Evolutionary conservation across 2,797 vertebrate species (phyloP), one percentile per base, ranked within the genome.

Genomic region (Cirrhinus molitorella): DNA sequence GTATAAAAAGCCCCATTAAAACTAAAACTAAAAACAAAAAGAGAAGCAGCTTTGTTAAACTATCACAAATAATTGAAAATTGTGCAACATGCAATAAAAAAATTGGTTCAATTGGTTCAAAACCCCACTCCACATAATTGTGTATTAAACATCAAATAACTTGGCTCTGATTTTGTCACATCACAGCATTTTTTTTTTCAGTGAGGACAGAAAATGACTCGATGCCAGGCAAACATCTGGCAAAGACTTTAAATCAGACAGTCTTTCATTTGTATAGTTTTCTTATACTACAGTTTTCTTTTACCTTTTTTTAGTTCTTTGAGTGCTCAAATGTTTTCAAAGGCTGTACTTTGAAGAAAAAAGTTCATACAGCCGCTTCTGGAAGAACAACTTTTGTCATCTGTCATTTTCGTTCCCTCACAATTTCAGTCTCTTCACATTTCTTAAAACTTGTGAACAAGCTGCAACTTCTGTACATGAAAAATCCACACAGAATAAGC

Each of bases 401-500:
- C 37, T 63, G 78, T 72, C 70, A 75, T 49, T 68, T 53, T 25
- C 31, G 47, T 37, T 12, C 34, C 34, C 59, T 57, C 23, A 55
- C n/a, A 25, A 21, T 61, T 61, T 17, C n/a, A 63, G 5, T 49
- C 19, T 53, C 59, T 85, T 72, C 17, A 40, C 34, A 72, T 43
- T 55, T 77, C 28, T 14, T 51, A 65, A 66, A 34, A 45, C 49
- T 49, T 61, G 17, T 53, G 31, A 31, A 45, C 28, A 74, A 59
- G 28, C 57, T 85, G 34, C 53, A 59, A 61, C 51, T 57, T 73
- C 40, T 72, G 40, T 34, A 14, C 43, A 11, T 23, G 43, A 72
- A n/a, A 49, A 49, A 65, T 65, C 57, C 23, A 16, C 57, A 57
- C 55, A 49, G 65, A 57, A 78, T 66, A 71, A 83, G 80, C 66